phyloP scores from a whole-genome alignment of 2,888 invertebrate species.

The Leptopterna dolabrata region DNA sequence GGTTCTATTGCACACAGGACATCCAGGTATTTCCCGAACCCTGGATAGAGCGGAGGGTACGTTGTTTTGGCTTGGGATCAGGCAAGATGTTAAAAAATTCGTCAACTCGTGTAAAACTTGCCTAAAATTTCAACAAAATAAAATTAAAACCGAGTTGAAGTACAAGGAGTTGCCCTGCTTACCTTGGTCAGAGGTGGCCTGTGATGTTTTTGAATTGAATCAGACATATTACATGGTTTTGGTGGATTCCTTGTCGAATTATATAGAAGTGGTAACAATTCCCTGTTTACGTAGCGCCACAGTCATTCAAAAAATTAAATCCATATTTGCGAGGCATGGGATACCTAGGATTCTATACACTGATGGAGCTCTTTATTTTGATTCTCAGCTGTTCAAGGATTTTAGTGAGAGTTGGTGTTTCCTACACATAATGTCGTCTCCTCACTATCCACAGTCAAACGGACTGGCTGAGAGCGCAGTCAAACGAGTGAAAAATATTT shows the following conservation, averaged over 20 bases:
- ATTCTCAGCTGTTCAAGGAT: conserved; percentile 58
- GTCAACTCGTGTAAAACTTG: conserved; percentile 60
- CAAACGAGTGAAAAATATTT: conserved; percentile 31
- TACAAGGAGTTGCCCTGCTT: neutral
- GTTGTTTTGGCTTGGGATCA: conserved; percentile 62
- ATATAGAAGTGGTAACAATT: neutral
- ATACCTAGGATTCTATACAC: conserved; percentile 48
- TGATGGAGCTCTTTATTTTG: conserved; percentile 60
- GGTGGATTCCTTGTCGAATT: conserved; percentile 56
- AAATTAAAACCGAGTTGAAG: conserved; percentile 30
- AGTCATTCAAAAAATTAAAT: conserved; percentile 5
- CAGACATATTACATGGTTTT: conserved; percentile 62
- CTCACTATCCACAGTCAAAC: conserved; percentile 62
- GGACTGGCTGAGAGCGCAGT: conserved; percentile 56
- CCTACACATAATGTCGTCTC: conserved; percentile 59
- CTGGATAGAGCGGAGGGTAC: conserved; percentile 60
- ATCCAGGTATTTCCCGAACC: conserved; percentile 56
- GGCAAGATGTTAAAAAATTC: conserved; percentile 58
- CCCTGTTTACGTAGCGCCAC: neutral
- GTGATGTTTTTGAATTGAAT: conserved; percentile 64
- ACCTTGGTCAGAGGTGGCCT: conserved; percentile 23
- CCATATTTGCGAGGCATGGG: conserved; percentile 31
- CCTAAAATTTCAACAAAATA: conserved; percentile 52
- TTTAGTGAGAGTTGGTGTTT: conserved; percentile 62
- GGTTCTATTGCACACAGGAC: conserved; percentile 59